Base-by-base conservation (phyloP, 1,140 invertebrate species). In the Whitmania pigra region DNA sequence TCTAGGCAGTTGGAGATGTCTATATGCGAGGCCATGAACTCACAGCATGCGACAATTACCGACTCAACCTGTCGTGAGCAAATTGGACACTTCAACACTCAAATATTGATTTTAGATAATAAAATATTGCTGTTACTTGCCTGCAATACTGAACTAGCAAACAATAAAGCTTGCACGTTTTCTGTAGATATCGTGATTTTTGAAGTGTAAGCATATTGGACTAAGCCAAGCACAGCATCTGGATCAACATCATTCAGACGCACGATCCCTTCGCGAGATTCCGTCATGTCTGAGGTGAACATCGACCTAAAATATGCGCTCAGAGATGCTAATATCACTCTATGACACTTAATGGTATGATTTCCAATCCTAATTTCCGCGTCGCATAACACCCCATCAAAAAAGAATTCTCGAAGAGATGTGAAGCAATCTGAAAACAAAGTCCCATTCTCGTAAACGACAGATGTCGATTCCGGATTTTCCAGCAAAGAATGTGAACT, bases 21-120 rank as follows among this genome's bases (percentile, higher is more conserved):
- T 5, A 82, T 75, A 73, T 82, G 80, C 17, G 75, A 76, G 71
- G 79, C 77, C 80, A 82, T 81, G 75, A 82, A 82, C 25, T 79
- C 78, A 73, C 78, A 78, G 69, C 80, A 81, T 1, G 79, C 80
- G 55, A 76, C 69, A 20, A 80, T 78, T 17, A 82, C 80, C 31
- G 77, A 72, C 55, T 82, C 80, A 29, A 82, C 77, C 57, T 63
- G 43, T 49, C 15, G 13, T 49, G 5, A 63, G 11, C 29, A 25
- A 63, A 13, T 63, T 17, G 9, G 9, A 15, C 7, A 63, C 6
- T 63, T 25, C 9, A 63, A 22, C 11, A 18, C 29, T 63, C 15
- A 63, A n/a, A 2, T 13, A 57, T 57, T 63, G 9, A 63, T 63
- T 18, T 31, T 7, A n/a, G n/a, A n/a, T n/a, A n/a, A n/a, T n/a